Evolutionary conservation across 2,113 vertebrate species (phyloP).

Genomic region (Struthio camelus): DNA sequence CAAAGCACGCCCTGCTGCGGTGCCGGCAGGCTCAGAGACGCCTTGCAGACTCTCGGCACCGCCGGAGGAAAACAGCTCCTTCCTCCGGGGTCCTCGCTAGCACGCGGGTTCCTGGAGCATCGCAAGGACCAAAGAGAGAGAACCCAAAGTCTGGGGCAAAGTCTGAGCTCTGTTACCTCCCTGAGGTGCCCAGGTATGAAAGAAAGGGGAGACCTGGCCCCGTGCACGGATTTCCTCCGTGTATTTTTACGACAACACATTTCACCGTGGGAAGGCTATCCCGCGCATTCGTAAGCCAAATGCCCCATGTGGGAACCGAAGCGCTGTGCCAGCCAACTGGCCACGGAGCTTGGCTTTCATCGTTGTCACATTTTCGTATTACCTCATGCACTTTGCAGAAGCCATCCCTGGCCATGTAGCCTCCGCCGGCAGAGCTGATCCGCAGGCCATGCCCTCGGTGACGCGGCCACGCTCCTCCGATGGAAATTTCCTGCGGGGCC

Average conservation of each 20-base stretch:
- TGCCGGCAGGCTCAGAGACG: neutral
- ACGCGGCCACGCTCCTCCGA: neutral
- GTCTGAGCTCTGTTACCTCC: neutral
- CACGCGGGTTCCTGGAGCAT: neutral
- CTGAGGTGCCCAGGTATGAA: rapidly evolving
- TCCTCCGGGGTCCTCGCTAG: rapidly evolving
- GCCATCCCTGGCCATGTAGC: neutral
- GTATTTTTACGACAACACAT: neutral
- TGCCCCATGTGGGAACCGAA: constrained; percentile 2
- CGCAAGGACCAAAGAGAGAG: neutral
- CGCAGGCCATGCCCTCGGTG: too few relatives aligned
- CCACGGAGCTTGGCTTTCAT: neutral
- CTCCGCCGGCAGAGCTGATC: neutral
- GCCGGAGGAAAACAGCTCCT: rapidly evolving
- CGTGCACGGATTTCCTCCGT: neutral
- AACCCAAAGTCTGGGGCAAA: rapidly evolving
- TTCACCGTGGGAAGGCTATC: constrained; percentile 26
- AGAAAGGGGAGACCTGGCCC: neutral
- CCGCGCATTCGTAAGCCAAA: constrained; percentile 7
- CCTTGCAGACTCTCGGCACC: neutral
- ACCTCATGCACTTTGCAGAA: neutral
- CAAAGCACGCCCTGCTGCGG: neutral
- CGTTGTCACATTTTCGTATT: neutral
- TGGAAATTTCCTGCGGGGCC: neutral
- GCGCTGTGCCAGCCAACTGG: neutral